Evolutionary conservation across 2,888 invertebrate species (phyloP).

Genomic region (Lepetodrilus schrolli): DNA sequence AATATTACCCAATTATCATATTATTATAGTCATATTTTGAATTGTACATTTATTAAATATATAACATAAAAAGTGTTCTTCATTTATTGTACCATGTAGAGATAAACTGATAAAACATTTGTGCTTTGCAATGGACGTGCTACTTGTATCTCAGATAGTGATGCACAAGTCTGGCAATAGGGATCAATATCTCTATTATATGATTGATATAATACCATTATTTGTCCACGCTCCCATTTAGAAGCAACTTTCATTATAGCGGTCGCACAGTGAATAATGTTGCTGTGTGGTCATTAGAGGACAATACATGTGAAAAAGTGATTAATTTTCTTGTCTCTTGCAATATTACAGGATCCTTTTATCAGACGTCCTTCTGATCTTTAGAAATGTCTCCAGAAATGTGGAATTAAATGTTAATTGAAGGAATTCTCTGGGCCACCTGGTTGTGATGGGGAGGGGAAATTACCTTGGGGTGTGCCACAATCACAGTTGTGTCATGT

Average conservation of each 20-base stretch:
- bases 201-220: conserved; percentile 13
- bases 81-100: not conserved
- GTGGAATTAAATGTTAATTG: conserved; percentile 34
- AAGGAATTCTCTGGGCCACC: conserved; percentile 25
- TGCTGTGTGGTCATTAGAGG: not conserved
- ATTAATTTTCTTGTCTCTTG: conserved; percentile 30
- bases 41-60: no score
- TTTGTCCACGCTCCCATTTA: not conserved
- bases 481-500: not conserved
- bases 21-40: no score
- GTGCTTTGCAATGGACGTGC: no score
- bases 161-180: no score
- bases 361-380: conserved; percentile 18
- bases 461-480: conserved; percentile 29
- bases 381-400: conserved; percentile 1
- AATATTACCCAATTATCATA: no score
- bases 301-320: conserved; percentile 32
- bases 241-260: not conserved
- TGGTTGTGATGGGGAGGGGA: conserved; percentile 19
- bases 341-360: conserved; percentile 14
- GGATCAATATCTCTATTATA: conserved; percentile 14
- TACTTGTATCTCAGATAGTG: no score
- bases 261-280: not conserved
- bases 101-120: not conserved
- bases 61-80: not conserved